Evolutionary conservation across 2,888 invertebrate species (phyloP).

Genomic region (Rhopalosiphum nymphaeae): DNA sequence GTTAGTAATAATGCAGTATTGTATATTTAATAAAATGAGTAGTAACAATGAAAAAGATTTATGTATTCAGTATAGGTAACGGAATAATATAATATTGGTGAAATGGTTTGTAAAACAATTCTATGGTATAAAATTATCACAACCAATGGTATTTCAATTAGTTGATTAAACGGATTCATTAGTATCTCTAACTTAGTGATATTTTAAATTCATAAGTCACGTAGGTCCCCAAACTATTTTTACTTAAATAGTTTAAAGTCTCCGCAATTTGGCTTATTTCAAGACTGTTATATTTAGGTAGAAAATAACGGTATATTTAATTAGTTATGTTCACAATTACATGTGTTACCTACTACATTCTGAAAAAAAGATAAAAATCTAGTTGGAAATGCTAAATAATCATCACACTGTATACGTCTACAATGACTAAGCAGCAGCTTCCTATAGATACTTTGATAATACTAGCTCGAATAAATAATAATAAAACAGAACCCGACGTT

Average conservation of each 20-base stretch:
- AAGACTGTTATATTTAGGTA: neutral
- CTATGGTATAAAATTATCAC: too few species aligned
- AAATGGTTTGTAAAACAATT: slow-evolving; percentile 17
- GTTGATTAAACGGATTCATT: slow-evolving; percentile 19
- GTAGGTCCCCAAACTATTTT: neutral
- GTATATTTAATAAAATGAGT: slow-evolving; percentile 16
- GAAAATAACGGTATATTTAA: neutral
- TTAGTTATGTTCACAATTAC: neutral
- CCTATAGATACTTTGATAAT: neutral
- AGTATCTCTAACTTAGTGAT: neutral
- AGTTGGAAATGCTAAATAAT: neutral
- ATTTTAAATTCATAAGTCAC: neutral
- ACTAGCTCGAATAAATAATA: neutral
- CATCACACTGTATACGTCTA: neutral
- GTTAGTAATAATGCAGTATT: neutral
- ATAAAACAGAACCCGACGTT: neutral
- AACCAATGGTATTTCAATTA: slow-evolving; percentile 22
- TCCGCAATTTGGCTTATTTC: neutral
- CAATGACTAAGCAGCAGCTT: neutral
- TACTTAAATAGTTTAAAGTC: neutral
- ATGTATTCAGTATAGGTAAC: neutral
- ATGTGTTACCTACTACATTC: neutral
- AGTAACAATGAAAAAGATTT: neutral
- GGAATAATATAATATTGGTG: neutral
- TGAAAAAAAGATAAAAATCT: neutral